Conservation (phyloP, 2,797 vertebrate genomes). For the Denticeps clupeoides region DNA sequence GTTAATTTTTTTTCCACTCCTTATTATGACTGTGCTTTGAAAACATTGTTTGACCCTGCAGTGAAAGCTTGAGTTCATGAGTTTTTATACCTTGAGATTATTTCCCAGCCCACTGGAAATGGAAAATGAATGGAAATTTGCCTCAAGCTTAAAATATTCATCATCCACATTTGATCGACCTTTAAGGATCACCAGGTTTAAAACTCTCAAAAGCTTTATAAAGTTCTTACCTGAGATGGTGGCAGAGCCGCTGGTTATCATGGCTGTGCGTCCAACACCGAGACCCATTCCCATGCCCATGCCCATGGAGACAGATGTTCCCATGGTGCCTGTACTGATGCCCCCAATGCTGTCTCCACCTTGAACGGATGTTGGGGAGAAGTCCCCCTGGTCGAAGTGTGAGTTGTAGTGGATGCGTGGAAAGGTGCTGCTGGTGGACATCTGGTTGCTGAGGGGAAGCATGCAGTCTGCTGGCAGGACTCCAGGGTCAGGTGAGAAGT, state of each 20-base stretch:
- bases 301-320: slow-evolving; percentile 57
- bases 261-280: slow-evolving; percentile 49
- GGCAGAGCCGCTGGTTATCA: slow-evolving; percentile 68
- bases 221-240: slow-evolving; percentile 56
- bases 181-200: too few relatives aligned
- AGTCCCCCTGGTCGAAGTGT: slow-evolving; percentile 73
- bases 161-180: too few relatives aligned
- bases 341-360: slow-evolving; percentile 86
- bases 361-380: slow-evolving; percentile 53
- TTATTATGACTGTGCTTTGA: too few relatives aligned
- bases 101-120: too few relatives aligned
- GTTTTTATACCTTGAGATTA: too few relatives aligned
- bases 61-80: too few relatives aligned
- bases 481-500: slow-evolving; percentile 49
- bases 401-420: slow-evolving; percentile 95
- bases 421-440: slow-evolving; percentile 93
- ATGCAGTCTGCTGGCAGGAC: slow-evolving; percentile 78
- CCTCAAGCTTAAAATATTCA: too few relatives aligned
- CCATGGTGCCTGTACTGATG: slow-evolving; percentile 65
- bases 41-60: too few relatives aligned
- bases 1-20: too few relatives aligned
- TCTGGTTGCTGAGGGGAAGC: slow-evolving; percentile 86
- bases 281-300: slow-evolving; percentile 51
- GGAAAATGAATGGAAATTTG: too few relatives aligned
- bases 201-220: too few relatives aligned